Percentiles rank a stretch among this genome's conserved stretches.
These are phyloP conservation scores for Cricetomys ansorgei DNA, from an alignment of 2,113 vertebrate genomes.

Conservation along the genomic window DNA sequence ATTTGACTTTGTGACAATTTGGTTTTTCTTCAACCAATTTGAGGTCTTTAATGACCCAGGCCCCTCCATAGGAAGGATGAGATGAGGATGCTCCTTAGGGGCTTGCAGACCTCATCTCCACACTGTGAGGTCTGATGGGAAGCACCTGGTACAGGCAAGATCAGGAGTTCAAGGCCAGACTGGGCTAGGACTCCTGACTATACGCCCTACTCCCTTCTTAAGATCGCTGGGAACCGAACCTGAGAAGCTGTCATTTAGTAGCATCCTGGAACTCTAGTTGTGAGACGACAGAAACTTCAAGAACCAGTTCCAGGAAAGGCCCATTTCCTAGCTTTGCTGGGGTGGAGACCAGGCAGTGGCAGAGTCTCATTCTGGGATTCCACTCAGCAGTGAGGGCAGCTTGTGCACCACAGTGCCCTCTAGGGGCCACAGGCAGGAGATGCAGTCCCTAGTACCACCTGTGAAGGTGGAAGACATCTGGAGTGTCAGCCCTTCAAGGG, in stretches of 20 bases:
- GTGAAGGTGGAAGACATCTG: rapidly evolving
- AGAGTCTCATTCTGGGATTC: background rate
- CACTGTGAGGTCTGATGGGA: background rate
- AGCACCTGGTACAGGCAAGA: background rate
- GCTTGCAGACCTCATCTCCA: background rate
- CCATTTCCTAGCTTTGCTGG: background rate
- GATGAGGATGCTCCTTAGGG: background rate
- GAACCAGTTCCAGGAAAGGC: background rate
- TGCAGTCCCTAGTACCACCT: rapidly evolving
- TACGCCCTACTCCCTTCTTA: background rate
- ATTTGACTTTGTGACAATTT: too few relatives aligned
- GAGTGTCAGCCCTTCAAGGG: background rate
- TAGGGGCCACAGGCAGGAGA: background rate
- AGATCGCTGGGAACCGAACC: background rate
- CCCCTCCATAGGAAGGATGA: background rate
- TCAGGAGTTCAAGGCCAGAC: background rate
- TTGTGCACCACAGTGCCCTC: background rate
- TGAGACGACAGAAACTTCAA: background rate
- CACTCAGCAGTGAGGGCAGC: rapidly evolving
- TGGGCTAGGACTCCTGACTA: background rate
- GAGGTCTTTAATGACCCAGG: background rate
- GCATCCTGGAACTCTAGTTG: background rate
- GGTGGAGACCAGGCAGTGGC: background rate
- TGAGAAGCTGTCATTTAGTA: background rate
- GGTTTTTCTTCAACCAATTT: too few relatives aligned